Evolutionary conservation across 2,888 invertebrate species (phyloP).

Genomic region (Himalopsyche japonica): DNA sequence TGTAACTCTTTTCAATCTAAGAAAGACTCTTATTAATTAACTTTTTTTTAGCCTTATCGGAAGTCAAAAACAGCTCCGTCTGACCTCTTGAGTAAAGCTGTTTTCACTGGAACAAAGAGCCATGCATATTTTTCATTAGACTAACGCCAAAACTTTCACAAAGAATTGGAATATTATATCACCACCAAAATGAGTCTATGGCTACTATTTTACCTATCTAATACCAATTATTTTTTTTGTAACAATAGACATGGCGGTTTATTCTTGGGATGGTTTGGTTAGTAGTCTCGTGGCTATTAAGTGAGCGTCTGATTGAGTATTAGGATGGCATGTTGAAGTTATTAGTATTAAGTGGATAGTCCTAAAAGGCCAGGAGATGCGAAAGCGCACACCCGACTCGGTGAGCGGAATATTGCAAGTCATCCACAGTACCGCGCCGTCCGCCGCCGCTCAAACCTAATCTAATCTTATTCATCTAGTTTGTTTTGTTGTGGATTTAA

Average conservation of each 20-base stretch:
- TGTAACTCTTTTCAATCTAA: too few relatives aligned
- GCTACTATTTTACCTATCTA: too few relatives aligned
- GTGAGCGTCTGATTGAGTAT: slow-evolving; percentile 20
- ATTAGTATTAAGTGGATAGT: slow-evolving; percentile 29
- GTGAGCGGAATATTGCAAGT: not conserved
- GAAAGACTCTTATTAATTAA: too few relatives aligned
- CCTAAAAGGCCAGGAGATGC: slow-evolving; percentile 14
- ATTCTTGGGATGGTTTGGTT: not conserved
- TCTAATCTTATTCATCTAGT: not conserved
- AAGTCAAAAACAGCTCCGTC: too few relatives aligned
- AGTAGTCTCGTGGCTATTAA: slow-evolving; percentile 18
- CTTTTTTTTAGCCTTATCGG: too few relatives aligned
- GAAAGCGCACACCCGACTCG: not conserved
- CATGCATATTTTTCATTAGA: too few relatives aligned
- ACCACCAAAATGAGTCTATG: too few relatives aligned
- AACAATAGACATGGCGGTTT: not conserved
- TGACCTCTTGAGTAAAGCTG: too few relatives aligned
- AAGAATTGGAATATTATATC: too few relatives aligned
- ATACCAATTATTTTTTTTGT: not conserved
- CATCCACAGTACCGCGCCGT: not conserved
- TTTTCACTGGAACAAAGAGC: too few relatives aligned
- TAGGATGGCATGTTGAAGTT: slow-evolving; percentile 19
- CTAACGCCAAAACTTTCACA: too few relatives aligned
- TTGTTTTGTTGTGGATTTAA: not conserved
- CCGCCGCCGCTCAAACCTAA: not conserved